Percentiles rank a stretch among this genome's conserved stretches.
phyloP scores from a whole-genome alignment of 1,140 invertebrate genomes.

The Scaptomyza hsui region DNA sequence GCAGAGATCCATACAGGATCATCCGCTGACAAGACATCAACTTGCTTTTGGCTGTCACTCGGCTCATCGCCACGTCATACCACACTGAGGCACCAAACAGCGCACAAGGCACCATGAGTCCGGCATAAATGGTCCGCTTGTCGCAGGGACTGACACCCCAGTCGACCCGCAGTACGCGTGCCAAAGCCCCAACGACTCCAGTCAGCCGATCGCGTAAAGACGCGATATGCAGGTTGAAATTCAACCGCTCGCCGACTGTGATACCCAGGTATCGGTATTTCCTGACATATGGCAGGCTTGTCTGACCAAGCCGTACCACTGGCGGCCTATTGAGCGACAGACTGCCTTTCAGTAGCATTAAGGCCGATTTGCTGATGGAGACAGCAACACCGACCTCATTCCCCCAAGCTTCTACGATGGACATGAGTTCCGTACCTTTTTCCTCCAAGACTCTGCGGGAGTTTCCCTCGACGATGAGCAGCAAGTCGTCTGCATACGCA shows the following conservation, averaged over 20 bases:
- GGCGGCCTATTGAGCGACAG: not conserved
- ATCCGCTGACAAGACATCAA: conserved; percentile 46
- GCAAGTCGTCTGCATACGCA: conserved; percentile 15
- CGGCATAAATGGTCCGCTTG: too few species aligned
- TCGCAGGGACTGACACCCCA: too few species aligned
- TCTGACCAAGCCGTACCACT: conserved; percentile 14
- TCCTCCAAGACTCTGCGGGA: conserved; percentile 9
- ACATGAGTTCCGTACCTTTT: not conserved
- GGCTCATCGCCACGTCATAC: too few species aligned
- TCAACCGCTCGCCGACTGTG: not conserved
- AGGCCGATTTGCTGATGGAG: not conserved
- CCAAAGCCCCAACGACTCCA: too few species aligned
- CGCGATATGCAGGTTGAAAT: too few species aligned
- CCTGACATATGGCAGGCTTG: conserved; percentile 11
- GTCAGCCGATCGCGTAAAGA: too few species aligned
- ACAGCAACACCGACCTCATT: not conserved
- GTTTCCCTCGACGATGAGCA: conserved; percentile 15
- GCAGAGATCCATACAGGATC: conserved; percentile 46
- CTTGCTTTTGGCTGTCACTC: conserved; percentile 1
- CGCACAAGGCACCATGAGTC: too few species aligned
- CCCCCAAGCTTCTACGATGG: conserved; percentile 4
- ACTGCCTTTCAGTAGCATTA: too few species aligned
- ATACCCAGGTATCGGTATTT: conserved; percentile 18
- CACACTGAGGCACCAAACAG: too few species aligned
- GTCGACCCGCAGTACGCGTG: too few species aligned